Evolutionary conservation across 2,113 vertebrate species (phyloP), one percentile per base, ranked within the genome.

Genomic region (Ciconia stormi): DNA sequence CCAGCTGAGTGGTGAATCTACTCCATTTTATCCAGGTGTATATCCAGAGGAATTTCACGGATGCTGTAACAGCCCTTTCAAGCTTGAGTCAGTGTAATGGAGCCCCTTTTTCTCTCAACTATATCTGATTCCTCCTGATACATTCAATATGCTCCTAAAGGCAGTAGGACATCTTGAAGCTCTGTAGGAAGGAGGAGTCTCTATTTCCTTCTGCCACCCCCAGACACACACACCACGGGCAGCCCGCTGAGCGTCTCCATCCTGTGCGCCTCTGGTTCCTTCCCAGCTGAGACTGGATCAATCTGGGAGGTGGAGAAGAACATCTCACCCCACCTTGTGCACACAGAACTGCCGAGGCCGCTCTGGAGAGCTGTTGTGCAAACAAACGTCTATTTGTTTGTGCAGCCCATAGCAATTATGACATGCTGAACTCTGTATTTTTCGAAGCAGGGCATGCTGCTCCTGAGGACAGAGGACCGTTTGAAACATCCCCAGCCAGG

Each of bases 301-400:
- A 0, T 62, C 38, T 32, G 32, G 61, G 82, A 86, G 74, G 44
- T 47, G 67, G 42, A 72, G 89, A 63, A 47, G 38, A 89, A 53
- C 55, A 61, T 59, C 59, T 63, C 66, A 16, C 8, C 62, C 56
- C 79, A 63, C 87, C 73, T 73, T 11, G 12, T 1, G 1, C 67
- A 50, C 7, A 23, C 65, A 34, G 56, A 52, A 13, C 26, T 52
- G 25, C 5, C 0, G 38, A 77, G 81, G 72, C 74, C 9, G 4
- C 87, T 86, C 95, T 80, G 65, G 42, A 73, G 87, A 89, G 66
- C 82, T 93, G 85, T 13, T 89, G 79, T 86, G 79, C 56, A 90
- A 66, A 90, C 91, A 89, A 53, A 78, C 9, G 15, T 59, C 80
- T 72, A 10, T 84, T 74, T 94, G 92, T 80, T 82, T 91, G 70